These are phyloP conservation scores for Trichonephila inaurata DNA, from an alignment of 1,140 invertebrate species.

Conservation along the genomic window DNA sequence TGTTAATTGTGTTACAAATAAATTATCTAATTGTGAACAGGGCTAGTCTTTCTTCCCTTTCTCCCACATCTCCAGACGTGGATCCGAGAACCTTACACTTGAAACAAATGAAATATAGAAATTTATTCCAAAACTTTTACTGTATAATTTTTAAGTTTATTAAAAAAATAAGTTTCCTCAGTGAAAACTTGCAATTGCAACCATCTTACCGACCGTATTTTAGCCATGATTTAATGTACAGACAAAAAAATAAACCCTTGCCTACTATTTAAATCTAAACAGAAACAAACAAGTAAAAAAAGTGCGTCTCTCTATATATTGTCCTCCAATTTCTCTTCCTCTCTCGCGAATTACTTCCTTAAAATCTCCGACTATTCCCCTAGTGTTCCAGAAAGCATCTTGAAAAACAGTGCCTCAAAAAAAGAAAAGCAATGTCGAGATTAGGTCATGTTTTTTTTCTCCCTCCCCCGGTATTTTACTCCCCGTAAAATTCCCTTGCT, in stretches of 20 bases:
- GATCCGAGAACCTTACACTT: no score
- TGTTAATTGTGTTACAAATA: no score
- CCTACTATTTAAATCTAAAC: not conserved
- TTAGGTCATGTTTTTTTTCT: constrained; percentile 55
- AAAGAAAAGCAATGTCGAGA: constrained; percentile 58
- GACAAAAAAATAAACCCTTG: not conserved
- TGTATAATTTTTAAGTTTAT: no score
- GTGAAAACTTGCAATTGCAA: no score
- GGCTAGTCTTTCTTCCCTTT: no score
- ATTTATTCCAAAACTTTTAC: no score
- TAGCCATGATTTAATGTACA: no score
- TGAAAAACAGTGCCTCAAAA: constrained; percentile 33
- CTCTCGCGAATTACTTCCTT: constrained; percentile 27
- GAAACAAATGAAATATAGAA: no score
- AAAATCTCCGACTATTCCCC: constrained; percentile 41
- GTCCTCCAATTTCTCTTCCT: constrained; percentile 20
- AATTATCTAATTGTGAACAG: no score
- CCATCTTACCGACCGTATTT: no score
- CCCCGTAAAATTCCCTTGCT: constrained; percentile 44
- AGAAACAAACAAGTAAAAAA: not conserved
- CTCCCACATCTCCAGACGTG: no score
- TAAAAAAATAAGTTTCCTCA: no score
- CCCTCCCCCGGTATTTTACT: constrained; percentile 32
- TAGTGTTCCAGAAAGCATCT: not conserved
- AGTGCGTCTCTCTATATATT: not conserved